Evolutionary conservation across 2,797 vertebrate genomes (phyloP).

Genomic region (Sebastes steindachneri): DNA sequence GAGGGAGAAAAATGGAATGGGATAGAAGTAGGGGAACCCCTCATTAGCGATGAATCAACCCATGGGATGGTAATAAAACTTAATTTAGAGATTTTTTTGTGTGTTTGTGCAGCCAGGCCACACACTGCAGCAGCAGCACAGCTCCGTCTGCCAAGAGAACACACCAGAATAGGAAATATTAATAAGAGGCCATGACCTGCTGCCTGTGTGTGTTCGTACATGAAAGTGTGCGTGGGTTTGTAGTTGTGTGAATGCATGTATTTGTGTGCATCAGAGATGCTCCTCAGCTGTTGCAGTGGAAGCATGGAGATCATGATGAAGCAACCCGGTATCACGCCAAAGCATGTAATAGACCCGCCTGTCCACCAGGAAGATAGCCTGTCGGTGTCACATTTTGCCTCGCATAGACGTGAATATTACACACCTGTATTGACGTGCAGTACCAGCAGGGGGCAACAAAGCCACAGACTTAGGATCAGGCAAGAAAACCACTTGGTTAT

Average conservation of each 20-base stretch:
- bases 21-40: constrained; percentile 64
- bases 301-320: not conserved
- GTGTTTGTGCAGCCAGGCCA: constrained; percentile 65
- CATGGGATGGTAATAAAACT: constrained; percentile 58
- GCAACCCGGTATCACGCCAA: too few species aligned
- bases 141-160: constrained; percentile 58
- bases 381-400: too few species aligned
- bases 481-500: too few species aligned
- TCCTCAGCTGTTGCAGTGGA: constrained; percentile 47
- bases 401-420: too few species aligned
- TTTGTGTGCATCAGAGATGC: constrained; percentile 32
- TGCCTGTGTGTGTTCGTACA: constrained; percentile 32
- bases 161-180: constrained; percentile 67
- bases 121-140: constrained; percentile 48
- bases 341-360: too few species aligned
- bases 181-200: constrained; percentile 51
- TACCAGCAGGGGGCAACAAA: too few species aligned
- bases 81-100: constrained; percentile 51
- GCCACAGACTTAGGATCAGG: too few species aligned
- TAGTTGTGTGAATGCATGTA: not conserved
- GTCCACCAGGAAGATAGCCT: too few species aligned
- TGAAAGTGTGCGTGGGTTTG: not conserved
- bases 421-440: too few species aligned
- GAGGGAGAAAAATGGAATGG: not conserved
- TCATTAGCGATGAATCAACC: constrained; percentile 75